phyloP scores from a whole-genome alignment of 2,888 invertebrate species.

The Andrena praecox region DNA sequence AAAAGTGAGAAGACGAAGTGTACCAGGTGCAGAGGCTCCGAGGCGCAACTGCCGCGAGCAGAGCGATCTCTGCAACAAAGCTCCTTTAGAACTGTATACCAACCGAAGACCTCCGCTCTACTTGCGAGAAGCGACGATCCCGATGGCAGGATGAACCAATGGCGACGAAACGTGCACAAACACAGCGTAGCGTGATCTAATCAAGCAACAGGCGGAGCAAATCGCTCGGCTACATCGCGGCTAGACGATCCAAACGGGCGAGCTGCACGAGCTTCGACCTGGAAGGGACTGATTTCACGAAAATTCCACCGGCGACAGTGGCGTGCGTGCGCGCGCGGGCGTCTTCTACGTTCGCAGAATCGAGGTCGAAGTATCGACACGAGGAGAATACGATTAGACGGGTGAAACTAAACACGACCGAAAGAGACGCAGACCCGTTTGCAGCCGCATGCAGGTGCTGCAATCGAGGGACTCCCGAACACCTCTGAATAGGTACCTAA shows the following conservation, averaged over 20 bases:
- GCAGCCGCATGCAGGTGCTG: conserved; percentile 9
- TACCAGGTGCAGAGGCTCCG: neutral
- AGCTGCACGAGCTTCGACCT: neutral
- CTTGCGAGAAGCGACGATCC: neutral
- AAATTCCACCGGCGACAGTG: conserved; percentile 24
- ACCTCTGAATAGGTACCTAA: neutral
- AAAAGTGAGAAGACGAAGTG: no score
- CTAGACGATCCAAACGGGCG: neutral
- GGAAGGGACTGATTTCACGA: conserved; percentile 38
- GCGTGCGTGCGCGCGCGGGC: conserved; percentile 8
- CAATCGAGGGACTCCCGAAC: neutral
- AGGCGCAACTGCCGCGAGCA: neutral
- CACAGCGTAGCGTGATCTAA: neutral
- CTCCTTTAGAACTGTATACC: no score
- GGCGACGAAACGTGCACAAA: neutral
- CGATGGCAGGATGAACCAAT: neutral
- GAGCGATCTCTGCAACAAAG: neutral
- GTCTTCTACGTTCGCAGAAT: conserved; percentile 32
- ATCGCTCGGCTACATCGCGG: conserved; percentile 8
- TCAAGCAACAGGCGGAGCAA: conserved; percentile 57
- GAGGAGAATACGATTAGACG: conserved; percentile 42
- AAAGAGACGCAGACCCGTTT: neutral
- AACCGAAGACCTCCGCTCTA: neutral
- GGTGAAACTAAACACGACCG: conserved; percentile 28
- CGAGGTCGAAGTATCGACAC: conserved; percentile 54